Percentiles rank a stretch among this genome's conserved stretches.
Conservation (phyloP, 1,140 invertebrate species). For the Euborellia annulipes region DNA sequence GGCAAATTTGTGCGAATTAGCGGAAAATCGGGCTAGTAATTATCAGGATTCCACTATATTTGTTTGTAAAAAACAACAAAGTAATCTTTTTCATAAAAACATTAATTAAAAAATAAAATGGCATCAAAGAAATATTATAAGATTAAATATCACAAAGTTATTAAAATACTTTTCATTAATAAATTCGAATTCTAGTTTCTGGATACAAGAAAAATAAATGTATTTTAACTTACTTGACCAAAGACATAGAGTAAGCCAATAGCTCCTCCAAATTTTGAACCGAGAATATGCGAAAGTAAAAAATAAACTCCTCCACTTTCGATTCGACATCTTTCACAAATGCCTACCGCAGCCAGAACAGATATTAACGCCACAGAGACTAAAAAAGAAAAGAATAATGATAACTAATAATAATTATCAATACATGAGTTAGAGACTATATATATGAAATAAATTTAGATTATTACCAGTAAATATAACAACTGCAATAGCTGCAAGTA, state of each 20-base stretch:
- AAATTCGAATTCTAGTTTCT: too few relatives aligned
- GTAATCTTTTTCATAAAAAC: too few relatives aligned
- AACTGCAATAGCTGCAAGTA: conserved; percentile 72
- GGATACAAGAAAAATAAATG: too few relatives aligned
- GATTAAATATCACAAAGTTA: too few relatives aligned
- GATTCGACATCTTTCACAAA: conserved; percentile 85
- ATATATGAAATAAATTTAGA: not conserved
- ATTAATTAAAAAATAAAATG: too few relatives aligned
- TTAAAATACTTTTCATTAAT: too few relatives aligned
- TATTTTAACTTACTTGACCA: conserved; percentile 53
- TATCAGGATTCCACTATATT: too few relatives aligned
- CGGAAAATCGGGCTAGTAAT: too few relatives aligned
- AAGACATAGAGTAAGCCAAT: conserved; percentile 89
- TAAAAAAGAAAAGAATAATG: conserved; percentile 26
- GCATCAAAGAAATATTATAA: too few relatives aligned
- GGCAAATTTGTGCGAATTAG: too few relatives aligned
- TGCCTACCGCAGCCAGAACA: conserved; percentile 85
- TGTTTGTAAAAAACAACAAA: too few relatives aligned
- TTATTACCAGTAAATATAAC: conserved; percentile 64
- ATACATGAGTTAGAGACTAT: not conserved
- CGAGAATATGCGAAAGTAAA: conserved; percentile 81
- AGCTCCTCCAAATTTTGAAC: conserved; percentile 79
- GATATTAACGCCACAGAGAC: conserved; percentile 78
- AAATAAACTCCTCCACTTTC: conserved; percentile 94
- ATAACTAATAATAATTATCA: conserved; percentile 1